These are phyloP conservation scores for Apotomis capreana DNA, from an alignment of 2,888 invertebrate genomes.

Conservation along the genomic window DNA sequence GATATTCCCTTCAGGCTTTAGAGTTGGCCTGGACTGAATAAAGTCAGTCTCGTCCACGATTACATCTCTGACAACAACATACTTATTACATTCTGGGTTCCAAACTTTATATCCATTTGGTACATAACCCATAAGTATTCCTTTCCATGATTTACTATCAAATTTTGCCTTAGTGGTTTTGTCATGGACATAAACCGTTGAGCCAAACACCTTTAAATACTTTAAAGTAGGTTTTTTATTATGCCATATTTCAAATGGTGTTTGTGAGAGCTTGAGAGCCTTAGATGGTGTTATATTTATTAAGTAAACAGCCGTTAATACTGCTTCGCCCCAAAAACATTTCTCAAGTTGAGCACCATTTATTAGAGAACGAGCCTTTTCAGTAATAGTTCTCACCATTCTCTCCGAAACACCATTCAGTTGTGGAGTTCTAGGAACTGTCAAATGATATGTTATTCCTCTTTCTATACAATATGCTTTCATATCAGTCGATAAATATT, in stretches of 20 bases:
- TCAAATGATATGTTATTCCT: slow-evolving; percentile 58
- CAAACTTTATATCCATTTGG: no score
- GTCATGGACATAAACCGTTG: slow-evolving; percentile 20
- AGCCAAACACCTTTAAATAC: slow-evolving; percentile 15
- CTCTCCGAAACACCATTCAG: slow-evolving; percentile 61
- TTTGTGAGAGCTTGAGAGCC: neutral
- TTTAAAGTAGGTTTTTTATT: neutral
- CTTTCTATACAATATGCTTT: slow-evolving; percentile 46
- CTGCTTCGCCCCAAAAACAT: no score
- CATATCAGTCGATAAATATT: slow-evolving; percentile 53
- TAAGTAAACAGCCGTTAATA: no score
- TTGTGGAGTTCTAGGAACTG: slow-evolving; percentile 62
- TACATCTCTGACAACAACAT: no score
- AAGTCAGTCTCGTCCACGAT: no score
- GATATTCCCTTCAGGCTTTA: no score
- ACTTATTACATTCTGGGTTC: no score
- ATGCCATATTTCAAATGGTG: slow-evolving; percentile 2
- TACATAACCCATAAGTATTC: no score
- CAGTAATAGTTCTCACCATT: slow-evolving; percentile 52
- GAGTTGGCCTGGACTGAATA: no score
- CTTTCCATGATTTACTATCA: no score
- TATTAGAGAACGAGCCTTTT: slow-evolving; percentile 10
- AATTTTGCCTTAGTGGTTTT: neutral
- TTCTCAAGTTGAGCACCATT: no score
- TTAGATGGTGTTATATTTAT: neutral